These are phyloP conservation scores for Aviceda subcristata DNA, from an alignment of 2,113 vertebrate genomes.

Conservation along the genomic window DNA sequence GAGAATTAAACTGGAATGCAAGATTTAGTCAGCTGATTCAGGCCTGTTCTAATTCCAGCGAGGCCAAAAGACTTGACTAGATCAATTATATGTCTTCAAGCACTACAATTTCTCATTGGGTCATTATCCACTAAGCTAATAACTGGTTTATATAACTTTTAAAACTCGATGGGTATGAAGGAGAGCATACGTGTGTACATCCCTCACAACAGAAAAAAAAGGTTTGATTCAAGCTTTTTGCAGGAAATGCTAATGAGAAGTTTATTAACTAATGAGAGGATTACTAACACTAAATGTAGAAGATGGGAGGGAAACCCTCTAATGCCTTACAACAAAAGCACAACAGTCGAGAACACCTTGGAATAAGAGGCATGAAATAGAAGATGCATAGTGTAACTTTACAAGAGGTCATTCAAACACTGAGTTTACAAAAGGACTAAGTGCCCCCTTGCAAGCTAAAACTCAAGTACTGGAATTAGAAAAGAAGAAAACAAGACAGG, in stretches of 20 bases:
- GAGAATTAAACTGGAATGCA: not conserved
- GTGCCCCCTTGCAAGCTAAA: not conserved
- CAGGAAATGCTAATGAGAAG: not conserved
- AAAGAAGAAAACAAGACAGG: constrained; percentile 13
- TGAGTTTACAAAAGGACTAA: not conserved
- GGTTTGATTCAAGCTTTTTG: not conserved
- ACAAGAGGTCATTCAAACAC: not conserved
- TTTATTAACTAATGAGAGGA: not conserved
- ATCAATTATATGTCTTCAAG: not conserved
- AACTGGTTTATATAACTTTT: not conserved
- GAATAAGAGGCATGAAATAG: not conserved
- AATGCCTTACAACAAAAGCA: not conserved
- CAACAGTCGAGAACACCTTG: not conserved
- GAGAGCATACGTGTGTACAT: not conserved
- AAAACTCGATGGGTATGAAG: not conserved
- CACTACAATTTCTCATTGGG: not conserved
- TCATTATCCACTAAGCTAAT: not conserved
- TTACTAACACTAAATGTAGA: not conserved
- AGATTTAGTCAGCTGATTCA: not conserved
- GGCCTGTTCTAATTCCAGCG: not conserved
- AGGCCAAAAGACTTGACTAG: not conserved
- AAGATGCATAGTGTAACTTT: not conserved
- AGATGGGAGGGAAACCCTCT: not conserved
- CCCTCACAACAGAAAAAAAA: not conserved
- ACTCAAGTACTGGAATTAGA: not conserved